Base-by-base conservation (phyloP, 2,888 invertebrate species). In the Piscicola geometra region DNA sequence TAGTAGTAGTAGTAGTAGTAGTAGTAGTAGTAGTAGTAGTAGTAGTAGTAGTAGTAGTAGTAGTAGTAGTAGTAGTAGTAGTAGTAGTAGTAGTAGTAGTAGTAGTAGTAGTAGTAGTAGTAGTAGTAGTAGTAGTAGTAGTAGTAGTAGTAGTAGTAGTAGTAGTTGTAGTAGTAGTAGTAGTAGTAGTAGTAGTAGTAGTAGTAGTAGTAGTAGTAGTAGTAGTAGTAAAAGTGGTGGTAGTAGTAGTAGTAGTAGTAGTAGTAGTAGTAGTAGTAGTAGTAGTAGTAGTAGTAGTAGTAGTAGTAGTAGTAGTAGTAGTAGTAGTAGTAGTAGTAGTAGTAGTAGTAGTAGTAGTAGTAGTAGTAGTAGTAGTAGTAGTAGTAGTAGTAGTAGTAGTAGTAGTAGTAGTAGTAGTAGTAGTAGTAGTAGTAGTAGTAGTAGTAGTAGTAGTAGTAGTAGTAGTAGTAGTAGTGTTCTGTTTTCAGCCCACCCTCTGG, bases 81-180 rank as follows among this genome's bases (percentile, higher is more conserved):
- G 35, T 68, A 68, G 41, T 68, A 35, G 68, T 68, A 68, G 68
- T 68, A 68, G 68, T 68, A 68, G 32, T 68, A 35, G 30, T 68
- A 35, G 68, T 68, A 67, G 68, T 67, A 67, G 68, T 67, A 67
- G 68, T 67, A 67, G 68, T 67, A 67, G 68, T 67, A 67, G 68
- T 67, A 67, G 68, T 67, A 67, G 68, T 67, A 67, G 68, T 67
- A 67, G 68, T 67, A 67, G 68, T 67, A 67, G 68, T 67, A 67
- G 68, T 67, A 67, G 68, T 67, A 67, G 68, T 67, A 67, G 68
- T 67, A 67, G 71, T 71, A 71, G 71, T 71, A 71, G 71, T 71
- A 71, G 71, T 71, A 71, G 71, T 71, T 41, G 71, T 71, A 71
- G 71, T 71, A 71, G 71, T 71, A 71, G 71, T 71, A 71, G 71